Evolutionary conservation across 2,797 vertebrate species (phyloP), one percentile per base, ranked within the genome.

Genomic region (Mormyrus hasselquistii): DNA sequence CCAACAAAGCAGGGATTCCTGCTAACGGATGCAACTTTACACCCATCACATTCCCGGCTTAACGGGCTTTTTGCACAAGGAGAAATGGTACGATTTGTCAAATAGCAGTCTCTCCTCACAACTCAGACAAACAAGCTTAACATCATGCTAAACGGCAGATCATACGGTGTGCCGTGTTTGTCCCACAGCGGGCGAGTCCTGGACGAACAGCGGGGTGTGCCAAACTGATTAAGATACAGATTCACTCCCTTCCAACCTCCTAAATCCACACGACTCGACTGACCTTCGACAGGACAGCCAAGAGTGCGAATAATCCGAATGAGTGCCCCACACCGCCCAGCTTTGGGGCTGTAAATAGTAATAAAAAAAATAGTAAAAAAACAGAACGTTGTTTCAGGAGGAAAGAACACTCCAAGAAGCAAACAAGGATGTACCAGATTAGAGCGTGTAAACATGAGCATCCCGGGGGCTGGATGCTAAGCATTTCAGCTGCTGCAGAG

Each of bases 221-320:
- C 4, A 73, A 14, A 38, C 76, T 2, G 12, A 82, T 44, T 82
- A n/a, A 8, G 76, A 44, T 47, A 82, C 76, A 82, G 76, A 44
- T 82, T 47, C 76, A 47, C 19, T 47, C 41, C 76, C 76, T 6
- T 6, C 69, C 34, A 16, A 82, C 76, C 76, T 47, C 76, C 76
- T 47, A 47, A 82, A 82, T 44, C 41, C 76, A 47, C 5, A 19
- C 5, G 19, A 82, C 76, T 9, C 8, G 19, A 82, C 19, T 47
- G 76, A 82, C 76, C 76, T 82, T 47, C 76, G 76, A 10, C 76
- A 47, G 76, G 76, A 82, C 76, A 47, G 76, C 41, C 73, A 79
- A 82, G 41, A 82, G 14, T 41, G 76, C 7, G 19, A 41, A 44
- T 47, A 47, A 82, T 82, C 16, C 41, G 8, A 82, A 3, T 19